A percentile compares a stretch with the other conserved stretches of the same genome.
Evolutionary conservation across 1,140 invertebrate species (phyloP).

Genomic region (Lineus longissimus): DNA sequence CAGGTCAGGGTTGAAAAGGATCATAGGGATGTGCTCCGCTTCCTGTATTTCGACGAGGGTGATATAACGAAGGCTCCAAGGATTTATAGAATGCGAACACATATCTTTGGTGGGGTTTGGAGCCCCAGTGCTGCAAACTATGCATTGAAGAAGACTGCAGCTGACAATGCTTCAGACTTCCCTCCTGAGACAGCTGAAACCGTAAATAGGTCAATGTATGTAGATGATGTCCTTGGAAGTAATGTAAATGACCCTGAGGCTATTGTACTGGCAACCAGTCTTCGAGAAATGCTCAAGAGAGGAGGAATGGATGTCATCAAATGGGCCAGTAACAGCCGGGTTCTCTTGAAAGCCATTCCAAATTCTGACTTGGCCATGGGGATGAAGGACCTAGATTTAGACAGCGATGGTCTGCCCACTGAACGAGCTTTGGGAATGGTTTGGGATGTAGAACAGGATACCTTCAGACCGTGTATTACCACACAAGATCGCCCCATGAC

Average conservation of each 20-base stretch:
- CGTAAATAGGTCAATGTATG: constrained; percentile 11
- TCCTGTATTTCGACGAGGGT: background rate
- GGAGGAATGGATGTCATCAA: constrained; percentile 15
- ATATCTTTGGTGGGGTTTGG: too few relatives aligned
- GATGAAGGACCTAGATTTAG: background rate
- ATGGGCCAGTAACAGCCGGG: constrained; percentile 10
- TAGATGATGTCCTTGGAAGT: constrained; percentile 14
- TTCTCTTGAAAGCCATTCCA: constrained; percentile 13
- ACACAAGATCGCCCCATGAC: background rate
- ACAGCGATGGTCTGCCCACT: background rate
- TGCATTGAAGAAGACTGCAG: too few relatives aligned
- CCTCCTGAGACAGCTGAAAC: background rate
- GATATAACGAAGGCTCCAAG: background rate
- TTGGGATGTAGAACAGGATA: constrained; percentile 11
- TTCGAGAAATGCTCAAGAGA: constrained; percentile 4
- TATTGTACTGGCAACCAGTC: background rate
- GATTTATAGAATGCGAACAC: too few relatives aligned
- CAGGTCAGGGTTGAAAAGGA: background rate
- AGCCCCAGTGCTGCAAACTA: too few relatives aligned
- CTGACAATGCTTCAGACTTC: too few relatives aligned
- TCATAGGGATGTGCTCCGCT: background rate
- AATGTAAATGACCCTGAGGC: background rate
- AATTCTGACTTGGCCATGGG: background rate
- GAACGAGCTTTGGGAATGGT: constrained; percentile 9
- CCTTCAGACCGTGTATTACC: constrained; percentile 2